These are phyloP conservation scores for Drosophila santomea DNA, from an alignment of 1,140 invertebrate genomes.

Conservation along the genomic window DNA sequence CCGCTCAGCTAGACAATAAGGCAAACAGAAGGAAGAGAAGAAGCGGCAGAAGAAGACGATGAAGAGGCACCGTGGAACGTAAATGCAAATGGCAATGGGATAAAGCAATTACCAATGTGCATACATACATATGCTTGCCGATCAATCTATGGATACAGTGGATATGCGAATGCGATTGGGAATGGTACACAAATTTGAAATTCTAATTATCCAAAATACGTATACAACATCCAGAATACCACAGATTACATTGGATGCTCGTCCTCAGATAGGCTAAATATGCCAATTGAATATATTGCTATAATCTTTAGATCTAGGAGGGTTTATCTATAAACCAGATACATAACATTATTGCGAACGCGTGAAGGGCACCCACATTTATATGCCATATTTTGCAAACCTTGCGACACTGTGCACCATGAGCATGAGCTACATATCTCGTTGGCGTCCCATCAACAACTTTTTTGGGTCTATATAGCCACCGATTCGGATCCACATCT, in stretches of 20 bases:
- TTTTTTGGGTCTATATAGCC: constrained; percentile 38
- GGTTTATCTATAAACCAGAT: neutral
- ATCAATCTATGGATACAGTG: constrained; percentile 6
- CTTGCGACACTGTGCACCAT: constrained; percentile 16
- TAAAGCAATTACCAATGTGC: constrained; percentile 15
- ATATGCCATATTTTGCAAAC: neutral
- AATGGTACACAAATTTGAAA: neutral
- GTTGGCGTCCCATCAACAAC: constrained; percentile 35
- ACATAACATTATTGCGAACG: neutral
- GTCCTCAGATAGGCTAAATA: too few species aligned
- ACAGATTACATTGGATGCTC: neutral
- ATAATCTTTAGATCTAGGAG: too few species aligned
- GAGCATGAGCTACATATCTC: constrained; percentile 10
- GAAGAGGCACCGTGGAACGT: constrained; percentile 8
- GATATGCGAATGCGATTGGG: neutral
- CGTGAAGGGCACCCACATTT: too few species aligned
- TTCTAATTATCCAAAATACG: neutral
- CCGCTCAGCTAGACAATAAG: constrained; percentile 34
- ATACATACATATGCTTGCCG: neutral
- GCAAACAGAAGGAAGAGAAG: constrained; percentile 19
- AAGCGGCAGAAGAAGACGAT: constrained; percentile 7
- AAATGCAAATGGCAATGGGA: constrained; percentile 17
- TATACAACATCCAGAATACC: too few species aligned
- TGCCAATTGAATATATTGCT: neutral
- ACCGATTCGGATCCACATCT: constrained; percentile 11